These are phyloP conservation scores for Hippocampus guttulatus DNA, from an alignment of 2,113 vertebrate species.

Conservation along the genomic window DNA sequence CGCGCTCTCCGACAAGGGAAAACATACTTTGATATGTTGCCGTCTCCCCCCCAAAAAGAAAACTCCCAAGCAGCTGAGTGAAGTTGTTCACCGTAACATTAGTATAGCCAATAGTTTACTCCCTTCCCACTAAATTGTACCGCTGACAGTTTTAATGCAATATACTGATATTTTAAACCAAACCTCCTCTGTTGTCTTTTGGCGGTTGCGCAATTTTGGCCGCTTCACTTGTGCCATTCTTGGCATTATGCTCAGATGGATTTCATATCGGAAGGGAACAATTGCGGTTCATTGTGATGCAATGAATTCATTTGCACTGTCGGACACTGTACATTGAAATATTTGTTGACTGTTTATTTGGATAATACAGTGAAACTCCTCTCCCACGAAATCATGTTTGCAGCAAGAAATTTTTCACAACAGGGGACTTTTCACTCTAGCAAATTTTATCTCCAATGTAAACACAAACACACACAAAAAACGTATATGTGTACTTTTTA, in stretches of 20 bases:
- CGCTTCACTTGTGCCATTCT: neutral
- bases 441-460: no score
- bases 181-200: neutral
- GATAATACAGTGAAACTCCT: no score
- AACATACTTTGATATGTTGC: slow-evolving; percentile 52
- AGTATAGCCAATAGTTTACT: slow-evolving; percentile 11
- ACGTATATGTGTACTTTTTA: no score
- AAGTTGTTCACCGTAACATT: slow-evolving; percentile 11
- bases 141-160: neutral
- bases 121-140: neutral
- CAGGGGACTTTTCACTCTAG: no score
- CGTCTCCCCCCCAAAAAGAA: slow-evolving; percentile 25
- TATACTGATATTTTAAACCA: neutral
- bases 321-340: no score
- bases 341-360: no score
- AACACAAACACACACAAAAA: no score
- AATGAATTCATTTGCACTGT: no score
- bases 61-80: slow-evolving; percentile 14
- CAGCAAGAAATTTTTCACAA: no score
- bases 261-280: no score
- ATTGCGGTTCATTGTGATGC: no score
- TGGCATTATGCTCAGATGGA: neutral
- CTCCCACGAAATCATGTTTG: no score
- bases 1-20: slow-evolving; percentile 36
- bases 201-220: neutral